phyloP scores from a whole-genome alignment of 1,140 invertebrate species.

The Asobara japonica region DNA sequence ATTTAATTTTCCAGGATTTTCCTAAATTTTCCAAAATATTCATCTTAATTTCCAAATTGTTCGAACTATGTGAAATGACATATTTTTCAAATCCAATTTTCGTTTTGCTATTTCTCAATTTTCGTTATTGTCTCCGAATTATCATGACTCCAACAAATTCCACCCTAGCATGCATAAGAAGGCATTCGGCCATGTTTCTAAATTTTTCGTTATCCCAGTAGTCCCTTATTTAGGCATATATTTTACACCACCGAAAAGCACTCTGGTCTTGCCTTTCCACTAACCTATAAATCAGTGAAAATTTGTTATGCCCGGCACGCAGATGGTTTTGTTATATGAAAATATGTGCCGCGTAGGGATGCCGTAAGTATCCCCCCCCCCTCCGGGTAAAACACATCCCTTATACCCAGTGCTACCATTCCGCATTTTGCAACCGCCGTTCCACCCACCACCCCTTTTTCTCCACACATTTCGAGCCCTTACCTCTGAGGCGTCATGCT shows the following conservation, averaged over 20 bases:
- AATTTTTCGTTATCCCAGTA: constrained; percentile 6
- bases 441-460: constrained; percentile 36
- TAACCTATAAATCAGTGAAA: constrained; percentile 67
- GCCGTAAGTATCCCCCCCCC: constrained; percentile 61
- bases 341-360: constrained; percentile 67
- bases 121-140: no score
- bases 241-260: constrained; percentile 10
- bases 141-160: no score
- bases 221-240: constrained; percentile 15
- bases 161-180: neutral
- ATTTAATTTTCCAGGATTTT: no score
- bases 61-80: no score
- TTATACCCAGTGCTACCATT: constrained; percentile 56
- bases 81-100: no score
- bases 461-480: neutral
- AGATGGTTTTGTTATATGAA: constrained; percentile 70
- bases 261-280: constrained; percentile 39
- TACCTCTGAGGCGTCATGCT: constrained; percentile 59
- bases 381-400: constrained; percentile 62
- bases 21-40: no score
- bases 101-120: no score
- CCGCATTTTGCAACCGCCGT: neutral
- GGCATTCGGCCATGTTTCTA: neutral
- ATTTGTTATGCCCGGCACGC: constrained; percentile 68
- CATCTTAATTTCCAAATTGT: no score